Evolutionary conservation across 2,888 invertebrate species (phyloP).

Genomic region (Euzophera pinguis): DNA sequence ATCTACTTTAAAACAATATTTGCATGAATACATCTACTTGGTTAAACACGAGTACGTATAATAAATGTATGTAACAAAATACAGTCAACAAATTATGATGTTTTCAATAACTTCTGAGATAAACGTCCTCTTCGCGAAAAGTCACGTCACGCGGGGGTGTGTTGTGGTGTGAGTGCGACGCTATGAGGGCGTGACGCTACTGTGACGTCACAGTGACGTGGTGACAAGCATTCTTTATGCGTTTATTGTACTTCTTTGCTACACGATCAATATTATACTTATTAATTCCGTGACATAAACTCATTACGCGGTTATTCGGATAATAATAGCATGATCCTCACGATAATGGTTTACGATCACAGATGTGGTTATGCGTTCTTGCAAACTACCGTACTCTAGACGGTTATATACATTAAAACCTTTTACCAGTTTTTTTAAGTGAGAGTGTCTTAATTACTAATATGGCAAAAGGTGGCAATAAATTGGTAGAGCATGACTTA

Average conservation of each 20-base stretch:
- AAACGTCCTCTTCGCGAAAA: conserved; percentile 18
- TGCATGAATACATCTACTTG: no score
- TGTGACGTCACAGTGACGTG: conserved; percentile 37
- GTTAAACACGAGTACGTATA: no score
- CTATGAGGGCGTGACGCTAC: conserved; percentile 24
- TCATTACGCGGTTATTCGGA: neutral
- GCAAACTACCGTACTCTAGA: no score
- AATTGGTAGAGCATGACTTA: no score
- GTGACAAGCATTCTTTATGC: neutral
- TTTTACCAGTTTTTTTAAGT: no score
- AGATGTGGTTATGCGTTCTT: no score
- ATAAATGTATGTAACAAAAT: neutral
- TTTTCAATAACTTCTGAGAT: neutral
- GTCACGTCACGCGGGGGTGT: conserved; percentile 30
- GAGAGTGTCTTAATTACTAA: no score
- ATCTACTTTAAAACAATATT: no score
- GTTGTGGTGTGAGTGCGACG: conserved; percentile 9
- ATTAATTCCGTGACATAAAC: neutral
- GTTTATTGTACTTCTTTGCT: neutral
- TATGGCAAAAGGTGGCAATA: no score
- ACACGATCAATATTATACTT: no score
- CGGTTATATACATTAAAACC: no score
- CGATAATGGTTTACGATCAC: no score
- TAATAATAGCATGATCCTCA: neutral
- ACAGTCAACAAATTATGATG: neutral